A percentile compares a stretch with the other conserved stretches of the same genome.
phyloP scores from a whole-genome alignment of 2,113 vertebrate species.

The Corydoras sp. region DNA sequence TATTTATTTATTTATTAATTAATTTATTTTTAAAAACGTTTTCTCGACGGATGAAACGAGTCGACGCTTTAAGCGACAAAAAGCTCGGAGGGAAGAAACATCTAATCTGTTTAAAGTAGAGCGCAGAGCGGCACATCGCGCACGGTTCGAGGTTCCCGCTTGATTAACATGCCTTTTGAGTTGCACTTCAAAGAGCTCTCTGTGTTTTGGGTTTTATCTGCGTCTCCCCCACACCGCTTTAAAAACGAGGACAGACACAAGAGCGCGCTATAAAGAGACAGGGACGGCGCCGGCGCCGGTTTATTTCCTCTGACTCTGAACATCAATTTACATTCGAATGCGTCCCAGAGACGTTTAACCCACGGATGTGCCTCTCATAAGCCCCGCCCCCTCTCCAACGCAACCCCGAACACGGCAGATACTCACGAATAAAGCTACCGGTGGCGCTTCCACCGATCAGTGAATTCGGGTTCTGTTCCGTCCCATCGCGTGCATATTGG shows the following conservation, averaged over 20 bases:
- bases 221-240: conserved; percentile 17
- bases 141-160: conserved; percentile 18
- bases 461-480: no score
- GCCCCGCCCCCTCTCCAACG: no score
- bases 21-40: no score
- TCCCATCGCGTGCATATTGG: no score
- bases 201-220: conserved; percentile 26
- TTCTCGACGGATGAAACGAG: not conserved
- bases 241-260: conserved; percentile 11
- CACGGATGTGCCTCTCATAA: no score
- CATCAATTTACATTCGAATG: conserved; percentile 19
- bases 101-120: conserved; percentile 3
- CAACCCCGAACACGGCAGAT: no score
- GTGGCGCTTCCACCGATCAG: no score
- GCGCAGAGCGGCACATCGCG: conserved; percentile 10
- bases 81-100: not conserved
- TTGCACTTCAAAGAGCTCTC: conserved; percentile 32
- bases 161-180: conserved; percentile 36
- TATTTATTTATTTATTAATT: no score
- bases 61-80: not conserved
- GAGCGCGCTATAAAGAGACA: conserved; percentile 6
- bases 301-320: conserved; percentile 16
- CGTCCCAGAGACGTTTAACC: not conserved
- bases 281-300: not conserved
- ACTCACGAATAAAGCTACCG: no score